Evolutionary conservation across 2,888 invertebrate genomes (phyloP).

Genomic region (Papilio demoleus): DNA sequence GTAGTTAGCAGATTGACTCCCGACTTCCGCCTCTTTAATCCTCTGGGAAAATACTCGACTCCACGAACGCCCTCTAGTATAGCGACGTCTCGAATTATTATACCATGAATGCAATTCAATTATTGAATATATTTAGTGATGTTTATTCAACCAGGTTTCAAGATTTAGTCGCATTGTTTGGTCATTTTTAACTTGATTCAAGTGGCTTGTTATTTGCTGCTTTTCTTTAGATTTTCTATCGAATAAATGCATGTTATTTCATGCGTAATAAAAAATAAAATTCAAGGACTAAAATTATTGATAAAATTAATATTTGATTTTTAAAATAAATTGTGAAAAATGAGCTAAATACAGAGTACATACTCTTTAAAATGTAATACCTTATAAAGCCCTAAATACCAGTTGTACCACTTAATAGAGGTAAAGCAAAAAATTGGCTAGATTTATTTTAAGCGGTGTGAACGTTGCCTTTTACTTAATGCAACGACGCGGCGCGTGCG

Average conservation of each 20-base stretch:
- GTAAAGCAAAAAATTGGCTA: conserved; percentile 39
- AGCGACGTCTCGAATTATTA: conserved; percentile 29
- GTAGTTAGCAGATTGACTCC: conserved; percentile 52
- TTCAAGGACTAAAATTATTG: too few relatives aligned
- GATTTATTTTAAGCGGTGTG: conserved; percentile 43
- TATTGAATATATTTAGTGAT: conserved; percentile 37
- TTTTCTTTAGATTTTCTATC: neutral
- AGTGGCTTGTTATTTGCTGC: conserved; percentile 1
- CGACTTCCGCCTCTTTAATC: conserved; percentile 44
- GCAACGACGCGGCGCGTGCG: conserved; percentile 45
- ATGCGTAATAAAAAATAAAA: neutral
- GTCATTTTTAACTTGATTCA: neutral
- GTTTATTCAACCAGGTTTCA: conserved; percentile 14
- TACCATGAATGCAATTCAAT: conserved; percentile 29
- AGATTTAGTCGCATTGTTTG: conserved; percentile 23
- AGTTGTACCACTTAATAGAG: neutral
- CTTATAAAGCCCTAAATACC: too few relatives aligned
- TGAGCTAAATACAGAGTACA: too few relatives aligned
- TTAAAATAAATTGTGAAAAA: too few relatives aligned
- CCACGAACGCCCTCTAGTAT: conserved; percentile 24
- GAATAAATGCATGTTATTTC: neutral
- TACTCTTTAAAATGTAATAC: too few relatives aligned
- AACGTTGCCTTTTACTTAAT: conserved; percentile 42
- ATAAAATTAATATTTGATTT: too few relatives aligned
- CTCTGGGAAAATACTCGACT: conserved; percentile 45